Evolutionary conservation across 2,797 vertebrate species (phyloP), one percentile per base, ranked within the genome.

Genomic region (Coreius guichenoti): DNA sequence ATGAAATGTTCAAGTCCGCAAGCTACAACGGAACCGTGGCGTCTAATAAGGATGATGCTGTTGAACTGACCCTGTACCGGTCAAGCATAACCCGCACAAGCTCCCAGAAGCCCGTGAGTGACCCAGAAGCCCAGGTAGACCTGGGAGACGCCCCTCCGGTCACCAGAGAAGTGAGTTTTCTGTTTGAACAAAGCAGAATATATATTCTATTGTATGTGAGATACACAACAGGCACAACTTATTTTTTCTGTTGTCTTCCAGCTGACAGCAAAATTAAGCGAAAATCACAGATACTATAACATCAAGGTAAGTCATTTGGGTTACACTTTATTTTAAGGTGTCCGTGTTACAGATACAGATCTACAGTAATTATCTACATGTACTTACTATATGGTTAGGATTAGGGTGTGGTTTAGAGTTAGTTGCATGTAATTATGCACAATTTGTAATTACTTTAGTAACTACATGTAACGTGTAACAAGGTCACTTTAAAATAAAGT

Each of bases 1-100:
- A 94, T 17, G 87, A 92, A 23, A 85, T 95, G 86, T 94, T 91
- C 31, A 88, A 90, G 74, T 92, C 91, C 0, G 45, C 87, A 0
- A 81, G 87, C 70, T 26, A 72, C 6, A 85, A 90, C 1, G 82
- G 86, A 7, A 86, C 80, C 0, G 92, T 97, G 81, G 94, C 95
- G 0, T 91, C 92, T 0, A 91, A 86, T 0, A 76, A 91, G 76
- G 96, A 96, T 0, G 67, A 92, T 16, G 81, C 92, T 0, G 43
- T 98, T 5, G 94, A 95, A 90, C 90, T 98, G 90, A 96, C 73
- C 0, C 92, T 94, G 1, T 98, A 95, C 87, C 93, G 90, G 17
- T 89, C 92, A 13, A 82, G 88, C 0, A 54, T 87, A 6, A 58
- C 73, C 56, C 19, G 83, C 1, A 1, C 0, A 23, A 33, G 4